Conservation (phyloP, 2,113 vertebrate species). For the Symphodus melops region DNA sequence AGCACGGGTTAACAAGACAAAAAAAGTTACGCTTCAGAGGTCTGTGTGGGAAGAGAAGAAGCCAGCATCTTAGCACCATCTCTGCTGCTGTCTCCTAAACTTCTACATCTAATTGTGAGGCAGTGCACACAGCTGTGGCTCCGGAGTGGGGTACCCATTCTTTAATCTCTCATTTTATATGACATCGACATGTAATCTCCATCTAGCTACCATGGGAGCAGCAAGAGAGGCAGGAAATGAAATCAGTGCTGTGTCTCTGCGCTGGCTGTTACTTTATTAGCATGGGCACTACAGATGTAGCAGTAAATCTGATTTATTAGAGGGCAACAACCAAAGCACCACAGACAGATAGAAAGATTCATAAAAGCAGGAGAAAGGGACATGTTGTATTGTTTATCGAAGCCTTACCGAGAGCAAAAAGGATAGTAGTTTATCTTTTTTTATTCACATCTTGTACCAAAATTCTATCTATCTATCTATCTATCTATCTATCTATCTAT, state of each 20-base stretch:
- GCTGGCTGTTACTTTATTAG: conserved; percentile 78
- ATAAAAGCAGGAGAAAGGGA: conserved; percentile 46
- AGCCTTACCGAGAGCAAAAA: conserved; percentile 31
- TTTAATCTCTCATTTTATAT: conserved; percentile 79
- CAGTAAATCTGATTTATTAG: conserved; percentile 80
- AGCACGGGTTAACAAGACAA: conserved; percentile 57
- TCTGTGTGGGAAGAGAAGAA: conserved; percentile 32
- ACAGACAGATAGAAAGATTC: conserved; percentile 47
- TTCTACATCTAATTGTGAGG: conserved; percentile 68
- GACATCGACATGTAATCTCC: conserved; percentile 74
- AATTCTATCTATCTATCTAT: no score
- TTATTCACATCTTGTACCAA: no score
- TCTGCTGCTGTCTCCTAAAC: conserved; percentile 40
- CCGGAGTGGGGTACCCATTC: conserved; percentile 65
- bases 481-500: no score
- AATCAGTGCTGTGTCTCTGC: conserved; percentile 75
- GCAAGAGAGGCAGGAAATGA: conserved; percentile 78
- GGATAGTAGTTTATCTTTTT: no score
- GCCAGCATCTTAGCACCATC: conserved; percentile 18
- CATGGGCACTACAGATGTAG: conserved; percentile 75
- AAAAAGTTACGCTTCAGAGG: conserved; percentile 56
- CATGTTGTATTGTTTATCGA: conserved; percentile 18
- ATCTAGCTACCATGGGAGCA: conserved; percentile 68
- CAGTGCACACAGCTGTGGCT: conserved; percentile 68
- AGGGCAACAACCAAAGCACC: conserved; percentile 47